Conservation (phyloP, 1,140 invertebrate species). For the Drosophila repletoides region DNA sequence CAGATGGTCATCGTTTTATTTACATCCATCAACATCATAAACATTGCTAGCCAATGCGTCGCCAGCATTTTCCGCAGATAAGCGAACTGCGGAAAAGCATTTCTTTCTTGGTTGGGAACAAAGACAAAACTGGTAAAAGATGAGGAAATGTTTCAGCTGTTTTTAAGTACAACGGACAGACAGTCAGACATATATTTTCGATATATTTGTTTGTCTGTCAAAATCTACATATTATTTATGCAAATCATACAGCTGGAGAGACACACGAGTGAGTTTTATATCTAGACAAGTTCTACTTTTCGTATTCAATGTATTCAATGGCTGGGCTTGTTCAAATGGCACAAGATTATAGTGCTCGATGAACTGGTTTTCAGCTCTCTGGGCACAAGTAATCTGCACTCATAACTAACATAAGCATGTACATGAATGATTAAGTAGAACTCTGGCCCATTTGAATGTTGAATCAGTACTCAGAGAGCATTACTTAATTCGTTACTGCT, state of each 20-base stretch:
- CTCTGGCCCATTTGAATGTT: neutral
- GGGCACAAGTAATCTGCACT: neutral
- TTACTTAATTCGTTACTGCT: neutral
- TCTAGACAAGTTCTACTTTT: conserved; percentile 3
- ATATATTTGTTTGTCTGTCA: neutral
- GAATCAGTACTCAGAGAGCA: no score
- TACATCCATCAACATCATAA: conserved; percentile 56
- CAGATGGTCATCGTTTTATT: conserved; percentile 59
- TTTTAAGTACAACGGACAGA: neutral
- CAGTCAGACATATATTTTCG: neutral
- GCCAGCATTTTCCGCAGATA: conserved; percentile 16
- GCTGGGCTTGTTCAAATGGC: conserved; percentile 6
- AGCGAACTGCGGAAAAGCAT: conserved; percentile 46
- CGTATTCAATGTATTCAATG: neutral
- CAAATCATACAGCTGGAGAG: neutral
- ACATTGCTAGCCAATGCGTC: conserved; percentile 46
- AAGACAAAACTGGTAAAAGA: conserved; percentile 23
- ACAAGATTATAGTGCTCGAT: conserved; percentile 10
- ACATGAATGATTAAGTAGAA: neutral
- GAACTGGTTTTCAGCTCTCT: conserved; percentile 27
- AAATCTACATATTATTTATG: neutral
- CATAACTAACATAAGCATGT: neutral
- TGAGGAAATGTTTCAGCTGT: conserved; percentile 48
- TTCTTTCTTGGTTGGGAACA: conserved; percentile 44
- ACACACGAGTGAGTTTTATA: neutral